Percentiles rank a stretch among this genome's conserved stretches.
Conservation (phyloP, 2,113 vertebrate species). For the Corydoras maculifer region DNA sequence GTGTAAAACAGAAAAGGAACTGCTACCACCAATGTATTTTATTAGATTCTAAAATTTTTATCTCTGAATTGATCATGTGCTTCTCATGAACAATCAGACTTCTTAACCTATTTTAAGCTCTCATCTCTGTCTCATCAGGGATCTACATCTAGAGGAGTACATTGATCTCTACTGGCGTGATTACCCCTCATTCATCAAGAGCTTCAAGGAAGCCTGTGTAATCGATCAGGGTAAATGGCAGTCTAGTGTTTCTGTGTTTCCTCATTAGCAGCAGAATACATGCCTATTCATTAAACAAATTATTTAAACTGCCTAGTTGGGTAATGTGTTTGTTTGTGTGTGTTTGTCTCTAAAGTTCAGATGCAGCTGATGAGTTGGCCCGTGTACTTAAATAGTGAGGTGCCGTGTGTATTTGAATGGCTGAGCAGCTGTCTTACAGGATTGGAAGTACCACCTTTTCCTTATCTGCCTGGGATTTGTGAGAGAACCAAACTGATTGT, state of each 20-base stretch:
- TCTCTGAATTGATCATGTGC: too few species aligned
- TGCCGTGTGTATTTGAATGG: slow-evolving; percentile 88
- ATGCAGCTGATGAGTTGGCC: slow-evolving; percentile 82
- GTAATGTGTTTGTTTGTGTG: slow-evolving; percentile 10
- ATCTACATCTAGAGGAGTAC: slow-evolving; percentile 83
- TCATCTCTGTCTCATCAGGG: slow-evolving; percentile 63
- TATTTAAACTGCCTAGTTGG: neutral
- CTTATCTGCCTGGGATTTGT: slow-evolving; percentile 84
- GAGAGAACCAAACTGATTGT: slow-evolving; percentile 86
- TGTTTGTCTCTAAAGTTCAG: slow-evolving; percentile 63
- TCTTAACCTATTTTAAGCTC: slow-evolving; percentile 15
- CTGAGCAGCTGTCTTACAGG: slow-evolving; percentile 83
- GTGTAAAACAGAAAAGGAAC: too few species aligned
- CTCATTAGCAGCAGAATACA: slow-evolving; percentile 32
- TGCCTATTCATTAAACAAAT: slow-evolving; percentile 23
- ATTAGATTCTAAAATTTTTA: too few species aligned
- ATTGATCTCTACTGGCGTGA: slow-evolving; percentile 93
- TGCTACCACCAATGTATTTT: too few species aligned
- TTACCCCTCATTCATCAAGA: slow-evolving; percentile 81
- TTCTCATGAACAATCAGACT: too few species aligned
- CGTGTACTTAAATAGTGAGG: slow-evolving; percentile 76
- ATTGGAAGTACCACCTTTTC: slow-evolving; percentile 73
- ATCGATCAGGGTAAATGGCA: slow-evolving; percentile 79
- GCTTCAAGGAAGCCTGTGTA: slow-evolving; percentile 72
- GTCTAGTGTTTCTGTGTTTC: slow-evolving; percentile 21